Conservation (phyloP, 2,888 invertebrate genomes). For the Busseola fusca region DNA sequence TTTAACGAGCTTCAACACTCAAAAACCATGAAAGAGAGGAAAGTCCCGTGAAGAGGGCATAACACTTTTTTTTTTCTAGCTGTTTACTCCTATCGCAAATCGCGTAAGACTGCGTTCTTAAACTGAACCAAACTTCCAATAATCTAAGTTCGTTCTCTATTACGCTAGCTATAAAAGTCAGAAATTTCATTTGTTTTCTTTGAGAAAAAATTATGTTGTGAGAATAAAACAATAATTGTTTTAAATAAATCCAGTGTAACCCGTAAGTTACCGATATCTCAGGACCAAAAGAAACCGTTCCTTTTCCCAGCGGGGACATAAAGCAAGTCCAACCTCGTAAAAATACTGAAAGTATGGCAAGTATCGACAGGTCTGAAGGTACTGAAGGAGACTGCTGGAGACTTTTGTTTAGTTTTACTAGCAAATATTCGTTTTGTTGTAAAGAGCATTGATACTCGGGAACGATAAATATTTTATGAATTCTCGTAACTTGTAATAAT, state of each 20-base stretch:
- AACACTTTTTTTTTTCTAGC: not conserved
- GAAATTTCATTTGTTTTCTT: not conserved
- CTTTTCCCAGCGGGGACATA: conserved; percentile 63
- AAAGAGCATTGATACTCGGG: not conserved
- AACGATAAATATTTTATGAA: conserved; percentile 6
- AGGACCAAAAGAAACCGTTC: conserved; percentile 52
- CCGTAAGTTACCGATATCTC: conserved; percentile 36
- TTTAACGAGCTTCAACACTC: not conserved
- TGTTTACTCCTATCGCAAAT: not conserved
- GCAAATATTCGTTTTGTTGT: conserved; percentile 15
- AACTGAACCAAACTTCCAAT: not conserved
- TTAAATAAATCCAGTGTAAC: conserved; percentile 53
- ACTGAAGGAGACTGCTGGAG: conserved; percentile 37
- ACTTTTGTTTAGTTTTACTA: conserved; percentile 34
- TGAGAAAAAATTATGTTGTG: not conserved
- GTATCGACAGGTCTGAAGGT: conserved; percentile 60
- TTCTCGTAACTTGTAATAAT: not conserved
- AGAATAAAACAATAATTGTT: conserved; percentile 42
- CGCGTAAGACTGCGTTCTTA: too few relatives aligned
- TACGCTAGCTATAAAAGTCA: not conserved
- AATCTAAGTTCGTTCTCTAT: not conserved
- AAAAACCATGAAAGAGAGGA: not conserved
- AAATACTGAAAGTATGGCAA: conserved; percentile 59
- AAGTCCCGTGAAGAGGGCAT: not conserved
- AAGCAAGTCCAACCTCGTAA: conserved; percentile 65